Evolutionary conservation across 2,888 invertebrate genomes (phyloP).

Genomic region (Anodontia alba): DNA sequence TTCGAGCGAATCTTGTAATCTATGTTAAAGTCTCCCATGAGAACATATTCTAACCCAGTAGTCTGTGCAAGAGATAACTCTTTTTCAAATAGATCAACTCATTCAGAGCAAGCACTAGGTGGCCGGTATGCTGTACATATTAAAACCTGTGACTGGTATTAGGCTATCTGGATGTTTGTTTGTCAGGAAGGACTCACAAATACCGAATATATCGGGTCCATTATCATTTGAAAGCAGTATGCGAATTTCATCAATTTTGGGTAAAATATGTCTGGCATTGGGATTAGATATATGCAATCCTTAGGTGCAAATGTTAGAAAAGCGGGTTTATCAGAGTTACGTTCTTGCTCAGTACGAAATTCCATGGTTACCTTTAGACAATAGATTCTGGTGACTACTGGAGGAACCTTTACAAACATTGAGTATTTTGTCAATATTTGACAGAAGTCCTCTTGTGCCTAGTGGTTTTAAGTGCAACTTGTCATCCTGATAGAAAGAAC

Average conservation of each 20-base stretch:
- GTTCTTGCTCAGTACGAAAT: neutral
- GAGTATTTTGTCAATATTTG: neutral
- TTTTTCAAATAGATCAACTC: too few species aligned
- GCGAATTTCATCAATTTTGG: neutral
- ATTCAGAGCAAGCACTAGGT: neutral
- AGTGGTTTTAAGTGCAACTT: neutral
- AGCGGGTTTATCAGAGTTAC: neutral
- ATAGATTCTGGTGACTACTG: neutral
- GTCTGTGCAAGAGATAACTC: too few species aligned
- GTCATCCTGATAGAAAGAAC: neutral
- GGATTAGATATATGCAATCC: neutral
- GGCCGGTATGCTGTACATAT: conserved; percentile 19
- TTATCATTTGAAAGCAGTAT: neutral
- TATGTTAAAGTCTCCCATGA: too few species aligned
- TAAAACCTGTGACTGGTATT: neutral
- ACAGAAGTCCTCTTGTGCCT: neutral
- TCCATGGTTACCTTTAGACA: neutral
- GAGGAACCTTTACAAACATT: neutral
- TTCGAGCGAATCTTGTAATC: too few species aligned
- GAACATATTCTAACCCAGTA: too few species aligned
- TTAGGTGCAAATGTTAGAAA: neutral
- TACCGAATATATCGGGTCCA: neutral
- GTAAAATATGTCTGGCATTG: neutral
- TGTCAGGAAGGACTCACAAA: neutral
- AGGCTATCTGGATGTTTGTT: neutral